Conservation (phyloP, 2,888 invertebrate species). For the Raillietiella orientalis region DNA sequence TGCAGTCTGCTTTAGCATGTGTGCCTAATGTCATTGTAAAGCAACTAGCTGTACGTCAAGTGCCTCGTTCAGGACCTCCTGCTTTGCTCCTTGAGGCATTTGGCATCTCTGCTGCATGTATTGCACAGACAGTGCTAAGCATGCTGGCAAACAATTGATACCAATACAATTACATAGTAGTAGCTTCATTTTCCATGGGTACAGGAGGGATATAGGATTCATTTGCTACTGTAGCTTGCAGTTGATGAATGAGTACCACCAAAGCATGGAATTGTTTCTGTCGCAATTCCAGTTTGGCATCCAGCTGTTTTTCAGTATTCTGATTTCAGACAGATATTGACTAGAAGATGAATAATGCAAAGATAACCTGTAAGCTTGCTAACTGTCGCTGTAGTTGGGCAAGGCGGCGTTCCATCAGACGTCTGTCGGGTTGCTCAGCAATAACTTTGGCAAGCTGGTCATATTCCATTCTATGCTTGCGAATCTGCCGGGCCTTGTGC, state of each 20-base stretch:
- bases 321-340: no score
- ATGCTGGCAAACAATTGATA: constrained; percentile 12
- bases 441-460: constrained; percentile 72
- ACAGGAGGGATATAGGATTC: no score
- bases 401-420: constrained; percentile 32
- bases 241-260: not conserved
- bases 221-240: no score
- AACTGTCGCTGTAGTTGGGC: constrained; percentile 36
- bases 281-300: not conserved
- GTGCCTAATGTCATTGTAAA: constrained; percentile 33
- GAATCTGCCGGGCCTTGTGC: constrained; percentile 12
- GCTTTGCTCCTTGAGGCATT: constrained; percentile 49
- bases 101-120: constrained; percentile 51
- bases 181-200: no score
- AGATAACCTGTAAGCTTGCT: not conserved
- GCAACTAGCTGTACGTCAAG: constrained; percentile 39
- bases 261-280: not conserved
- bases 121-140: constrained; percentile 31
- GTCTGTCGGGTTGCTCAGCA: constrained; percentile 57
- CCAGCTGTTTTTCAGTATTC: not conserved
- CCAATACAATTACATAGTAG: no score
- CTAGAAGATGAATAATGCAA: no score
- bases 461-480: constrained; percentile 71
- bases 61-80: constrained; percentile 82
- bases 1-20: constrained; percentile 38